These are phyloP conservation scores for Chloropsis cyanopogon DNA, from an alignment of 2,113 vertebrate genomes.

Conservation along the genomic window DNA sequence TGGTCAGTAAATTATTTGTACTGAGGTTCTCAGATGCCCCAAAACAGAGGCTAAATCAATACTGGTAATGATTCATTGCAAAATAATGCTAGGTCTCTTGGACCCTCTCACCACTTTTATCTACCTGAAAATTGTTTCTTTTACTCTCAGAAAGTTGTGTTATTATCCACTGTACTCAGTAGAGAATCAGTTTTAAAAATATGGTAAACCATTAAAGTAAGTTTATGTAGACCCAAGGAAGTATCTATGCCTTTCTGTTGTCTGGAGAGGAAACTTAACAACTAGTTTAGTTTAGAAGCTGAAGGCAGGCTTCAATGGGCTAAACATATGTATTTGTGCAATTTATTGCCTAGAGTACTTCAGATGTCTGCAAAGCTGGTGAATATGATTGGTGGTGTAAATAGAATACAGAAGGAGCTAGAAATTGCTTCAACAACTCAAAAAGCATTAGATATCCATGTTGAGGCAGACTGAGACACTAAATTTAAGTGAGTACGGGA, in stretches of 20 bases:
- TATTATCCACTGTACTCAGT: not conserved
- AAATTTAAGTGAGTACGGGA: not conserved
- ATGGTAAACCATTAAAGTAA: not conserved
- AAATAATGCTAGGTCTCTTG: not conserved
- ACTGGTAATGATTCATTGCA: not conserved
- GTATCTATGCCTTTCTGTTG: not conserved
- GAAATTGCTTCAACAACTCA: not conserved
- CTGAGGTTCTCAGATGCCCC: not conserved
- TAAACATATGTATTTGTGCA: not conserved
- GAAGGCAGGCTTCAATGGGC: not conserved
- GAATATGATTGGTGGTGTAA: not conserved
- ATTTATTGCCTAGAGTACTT: not conserved
- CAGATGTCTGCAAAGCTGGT: not conserved
- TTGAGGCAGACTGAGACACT: not conserved
- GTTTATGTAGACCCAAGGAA: not conserved
- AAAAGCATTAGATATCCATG: not conserved
- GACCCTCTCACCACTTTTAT: not conserved
- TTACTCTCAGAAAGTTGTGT: not conserved
- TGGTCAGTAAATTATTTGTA: not conserved
- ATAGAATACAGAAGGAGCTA: not conserved
- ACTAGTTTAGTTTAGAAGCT: not conserved
- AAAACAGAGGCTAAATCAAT: not conserved
- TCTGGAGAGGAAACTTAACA: not conserved
- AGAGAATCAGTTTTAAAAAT: not conserved
- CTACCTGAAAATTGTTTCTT: not conserved